Percentiles rank a stretch among this genome's conserved stretches.
Conservation (phyloP, 2,888 invertebrate genomes). For the Antheraea yamamai region DNA sequence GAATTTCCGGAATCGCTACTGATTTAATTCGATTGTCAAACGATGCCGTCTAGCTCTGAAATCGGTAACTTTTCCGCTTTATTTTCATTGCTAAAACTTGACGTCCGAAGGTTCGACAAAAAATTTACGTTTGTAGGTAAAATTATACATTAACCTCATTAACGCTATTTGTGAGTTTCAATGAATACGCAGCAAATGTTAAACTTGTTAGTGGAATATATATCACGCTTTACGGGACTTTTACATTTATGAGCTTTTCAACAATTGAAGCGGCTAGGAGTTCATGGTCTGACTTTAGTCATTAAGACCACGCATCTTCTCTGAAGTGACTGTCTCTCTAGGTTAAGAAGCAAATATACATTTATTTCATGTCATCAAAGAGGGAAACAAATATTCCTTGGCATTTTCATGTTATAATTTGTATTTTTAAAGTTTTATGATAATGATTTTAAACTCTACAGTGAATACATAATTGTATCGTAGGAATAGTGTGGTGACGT, state of each 20-base stretch:
- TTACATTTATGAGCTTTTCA: no score
- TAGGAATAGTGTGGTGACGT: no score
- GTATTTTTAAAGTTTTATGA: no score
- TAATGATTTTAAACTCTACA: no score
- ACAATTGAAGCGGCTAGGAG: no score
- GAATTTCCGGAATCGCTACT: neutral
- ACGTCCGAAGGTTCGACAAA: neutral
- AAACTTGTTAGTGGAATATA: neutral
- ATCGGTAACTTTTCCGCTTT: neutral
- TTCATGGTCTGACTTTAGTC: no score
- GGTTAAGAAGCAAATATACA: no score
- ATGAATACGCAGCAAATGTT: neutral
- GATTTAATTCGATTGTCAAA: conserved; percentile 7
- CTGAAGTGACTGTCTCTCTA: no score
- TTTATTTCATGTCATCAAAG: no score
- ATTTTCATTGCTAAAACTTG: neutral
- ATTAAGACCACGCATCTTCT: no score
- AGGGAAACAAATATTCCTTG: no score
- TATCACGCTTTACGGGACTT: neutral
- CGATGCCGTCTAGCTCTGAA: neutral
- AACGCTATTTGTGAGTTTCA: neutral
- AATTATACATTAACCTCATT: neutral
- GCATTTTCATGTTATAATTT: no score
- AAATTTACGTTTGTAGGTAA: neutral
- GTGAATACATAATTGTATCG: neutral